Percentiles rank a stretch among this genome's conserved stretches.
Evolutionary conservation across 2,888 invertebrate genomes (phyloP).

Genomic region (Acronicta alni): DNA sequence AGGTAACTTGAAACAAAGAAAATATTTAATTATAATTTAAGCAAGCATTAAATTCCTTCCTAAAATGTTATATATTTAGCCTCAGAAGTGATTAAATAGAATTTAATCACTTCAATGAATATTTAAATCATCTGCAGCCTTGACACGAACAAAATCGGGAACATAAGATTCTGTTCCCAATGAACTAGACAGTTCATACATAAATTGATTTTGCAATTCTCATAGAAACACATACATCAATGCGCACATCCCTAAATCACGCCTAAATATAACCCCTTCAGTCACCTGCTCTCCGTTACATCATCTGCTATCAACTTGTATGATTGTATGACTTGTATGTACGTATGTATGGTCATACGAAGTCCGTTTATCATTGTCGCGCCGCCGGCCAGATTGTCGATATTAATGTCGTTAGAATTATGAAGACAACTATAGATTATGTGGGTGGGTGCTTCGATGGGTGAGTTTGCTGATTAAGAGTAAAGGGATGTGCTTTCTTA

Average conservation of each 20-base stretch:
- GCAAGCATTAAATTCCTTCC: too few relatives aligned
- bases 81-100: too few relatives aligned
- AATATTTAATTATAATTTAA: too few relatives aligned
- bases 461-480: not conserved
- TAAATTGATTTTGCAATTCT: not conserved
- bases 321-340: slow-evolving; percentile 12
- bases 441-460: not conserved
- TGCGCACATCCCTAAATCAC: slow-evolving; percentile 37
- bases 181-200: too few relatives aligned
- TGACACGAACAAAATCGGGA: too few relatives aligned
- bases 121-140: too few relatives aligned
- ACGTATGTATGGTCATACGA: slow-evolving; percentile 12
- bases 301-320: slow-evolving; percentile 26
- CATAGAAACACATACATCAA: slow-evolving; percentile 16
- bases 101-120: too few relatives aligned
- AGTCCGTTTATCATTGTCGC: slow-evolving; percentile 45
- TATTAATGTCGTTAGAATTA: slow-evolving; percentile 43
- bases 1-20: too few relatives aligned
- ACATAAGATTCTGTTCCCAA: too few relatives aligned
- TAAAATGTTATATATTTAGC: too few relatives aligned
- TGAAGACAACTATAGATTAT: slow-evolving; percentile 22
- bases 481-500: not conserved
- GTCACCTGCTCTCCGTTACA: slow-evolving; percentile 46
- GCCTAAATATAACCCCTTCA: slow-evolving; percentile 41
- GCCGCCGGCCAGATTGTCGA: slow-evolving; percentile 45